phyloP scores from a whole-genome alignment of 1,140 invertebrate species.

The Aphidius gifuensis region DNA sequence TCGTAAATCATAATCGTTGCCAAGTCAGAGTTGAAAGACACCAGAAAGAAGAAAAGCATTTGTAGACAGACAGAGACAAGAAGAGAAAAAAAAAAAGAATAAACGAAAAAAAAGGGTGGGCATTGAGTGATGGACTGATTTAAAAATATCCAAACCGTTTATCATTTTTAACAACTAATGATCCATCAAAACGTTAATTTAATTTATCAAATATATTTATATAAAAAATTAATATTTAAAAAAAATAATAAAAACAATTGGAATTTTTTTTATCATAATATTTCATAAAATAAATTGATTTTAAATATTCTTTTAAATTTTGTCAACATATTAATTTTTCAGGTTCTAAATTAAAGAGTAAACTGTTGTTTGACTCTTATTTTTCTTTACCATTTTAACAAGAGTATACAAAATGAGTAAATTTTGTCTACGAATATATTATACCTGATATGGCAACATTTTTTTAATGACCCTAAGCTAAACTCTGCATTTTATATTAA shows the following conservation, averaged over 20 bases:
- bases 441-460: constrained; percentile 14
- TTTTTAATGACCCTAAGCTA: constrained; percentile 16
- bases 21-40: too few species aligned
- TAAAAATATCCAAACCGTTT: constrained; percentile 26
- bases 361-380: constrained; percentile 12
- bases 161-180: constrained; percentile 27
- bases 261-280: too few species aligned
- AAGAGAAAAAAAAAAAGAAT: constrained; percentile 1
- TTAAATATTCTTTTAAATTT: neutral
- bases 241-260: neutral
- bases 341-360: constrained; percentile 9
- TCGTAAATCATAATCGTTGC: too few species aligned
- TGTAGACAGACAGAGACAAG: too few species aligned
- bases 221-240: neutral
- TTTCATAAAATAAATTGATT: too few species aligned
- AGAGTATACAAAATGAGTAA: constrained; percentile 20
- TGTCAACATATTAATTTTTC: constrained; percentile 25
- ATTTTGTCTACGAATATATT: constrained; percentile 11
- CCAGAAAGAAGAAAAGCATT: too few species aligned
- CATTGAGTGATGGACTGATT: constrained; percentile 25
- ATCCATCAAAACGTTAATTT: constrained; percentile 11
- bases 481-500: constrained; percentile 1
- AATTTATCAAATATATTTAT: neutral
- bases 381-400: constrained; percentile 12
- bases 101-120: neutral